Evolutionary conservation across 2,797 vertebrate species (phyloP), one percentile per base, ranked within the genome.

Genomic region (Urophycis tenuis): DNA sequence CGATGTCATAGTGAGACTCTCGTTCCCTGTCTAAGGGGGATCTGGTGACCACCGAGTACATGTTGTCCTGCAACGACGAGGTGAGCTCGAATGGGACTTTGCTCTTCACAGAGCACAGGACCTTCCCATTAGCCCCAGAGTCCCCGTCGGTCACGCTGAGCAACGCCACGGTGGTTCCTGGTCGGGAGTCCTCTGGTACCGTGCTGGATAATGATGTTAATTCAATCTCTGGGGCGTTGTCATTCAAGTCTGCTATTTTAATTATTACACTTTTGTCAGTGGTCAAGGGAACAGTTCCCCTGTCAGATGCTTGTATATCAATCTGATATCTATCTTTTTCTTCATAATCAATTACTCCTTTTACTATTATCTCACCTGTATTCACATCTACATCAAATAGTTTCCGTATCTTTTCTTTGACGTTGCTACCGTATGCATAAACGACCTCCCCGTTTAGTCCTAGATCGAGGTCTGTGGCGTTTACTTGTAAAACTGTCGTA

Each of bases 271-370:
- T 90, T 81, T 92, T 92, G 33, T 92, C 90, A 0, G 91, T 88
- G 76, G 79, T 88, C 11, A 93, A 0, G 0, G 91, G 89, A 10
- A 82, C 78, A 0, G 0, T 70, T 31, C 89, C 89, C 22, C 87
- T 93, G 80, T 94, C 93, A 25, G 87, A 91, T 0, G 91, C 92
- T 6, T 92, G 87, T 49, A 93, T 80, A n/a, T 92, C 88, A 60
- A 94, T 85, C 41, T 93, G 91, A 86, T 92, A 94, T 4, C 85
- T 85, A 8, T 92, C 92, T 31, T 90, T 82, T 71, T 91, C 82
- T 75, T 94, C 93, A 77, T 87, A 94, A 83, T 95, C 92, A 25
- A 94, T 80, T n/a, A 30, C 74, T 1, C 90, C 92, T 75, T 90
- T 91, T 0, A 94, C 87, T 15, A 45, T 87, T 12, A 94, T 80